A percentile compares a stretch with the other conserved stretches of the same genome.
These are phyloP conservation scores for Chamaea fasciata DNA, from an alignment of 2,113 vertebrate genomes.

Conservation along the genomic window DNA sequence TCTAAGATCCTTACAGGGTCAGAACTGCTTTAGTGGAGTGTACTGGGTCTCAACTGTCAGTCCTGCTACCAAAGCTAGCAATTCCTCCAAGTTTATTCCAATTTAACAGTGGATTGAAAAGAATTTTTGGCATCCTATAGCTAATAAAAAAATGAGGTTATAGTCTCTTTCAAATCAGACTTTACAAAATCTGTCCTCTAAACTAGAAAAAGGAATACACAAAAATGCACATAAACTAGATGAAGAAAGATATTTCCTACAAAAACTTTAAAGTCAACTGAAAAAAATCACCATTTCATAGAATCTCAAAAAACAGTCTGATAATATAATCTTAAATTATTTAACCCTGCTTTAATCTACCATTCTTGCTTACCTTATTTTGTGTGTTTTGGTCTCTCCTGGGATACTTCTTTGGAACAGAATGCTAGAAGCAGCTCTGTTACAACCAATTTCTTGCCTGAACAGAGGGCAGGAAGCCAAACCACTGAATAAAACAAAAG, in stretches of 20 bases:
- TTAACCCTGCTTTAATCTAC: not conserved
- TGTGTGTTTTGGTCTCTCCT: not conserved
- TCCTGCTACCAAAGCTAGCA: not conserved
- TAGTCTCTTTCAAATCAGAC: not conserved
- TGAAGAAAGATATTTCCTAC: not conserved
- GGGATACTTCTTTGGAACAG: not conserved
- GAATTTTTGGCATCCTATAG: not conserved
- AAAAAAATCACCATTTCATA: not conserved
- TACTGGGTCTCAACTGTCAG: not conserved
- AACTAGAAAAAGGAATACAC: not conserved
- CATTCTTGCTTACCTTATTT: constrained; percentile 33
- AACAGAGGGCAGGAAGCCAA: constrained; percentile 35
- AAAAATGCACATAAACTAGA: not conserved
- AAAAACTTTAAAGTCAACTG: not conserved
- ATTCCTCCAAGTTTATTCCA: not conserved
- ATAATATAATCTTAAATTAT: not conserved
- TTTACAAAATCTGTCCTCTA: not conserved
- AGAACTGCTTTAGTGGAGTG: not conserved
- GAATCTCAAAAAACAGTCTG: not conserved
- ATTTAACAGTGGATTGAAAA: not conserved
- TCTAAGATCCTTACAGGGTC: not conserved
- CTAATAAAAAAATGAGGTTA: not conserved
- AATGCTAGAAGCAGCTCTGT: not conserved
- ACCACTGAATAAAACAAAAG: not conserved
- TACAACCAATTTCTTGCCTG: constrained; percentile 40